These are phyloP conservation scores for Elaphurus davidianus DNA, from an alignment of 2,113 vertebrate genomes.

Conservation along the genomic window DNA sequence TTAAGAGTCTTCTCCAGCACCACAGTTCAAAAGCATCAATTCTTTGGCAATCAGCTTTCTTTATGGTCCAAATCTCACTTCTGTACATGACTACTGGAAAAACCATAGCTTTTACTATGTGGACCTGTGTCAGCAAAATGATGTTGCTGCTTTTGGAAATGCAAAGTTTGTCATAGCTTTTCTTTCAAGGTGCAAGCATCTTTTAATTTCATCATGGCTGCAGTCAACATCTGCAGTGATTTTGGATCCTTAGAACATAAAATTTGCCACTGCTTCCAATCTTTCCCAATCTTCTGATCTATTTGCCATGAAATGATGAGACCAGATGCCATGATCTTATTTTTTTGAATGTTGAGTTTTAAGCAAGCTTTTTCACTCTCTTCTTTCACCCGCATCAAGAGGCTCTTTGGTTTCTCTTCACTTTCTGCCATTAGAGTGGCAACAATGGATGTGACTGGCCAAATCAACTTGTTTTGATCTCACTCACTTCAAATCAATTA, in stretches of 20 bases:
- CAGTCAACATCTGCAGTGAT: background rate
- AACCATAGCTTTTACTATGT: background rate
- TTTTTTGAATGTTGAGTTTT: background rate
- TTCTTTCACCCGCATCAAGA: background rate
- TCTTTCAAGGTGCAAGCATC: background rate
- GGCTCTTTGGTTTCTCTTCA: background rate
- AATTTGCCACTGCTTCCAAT: background rate
- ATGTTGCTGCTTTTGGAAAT: background rate
- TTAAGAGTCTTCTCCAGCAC: background rate
- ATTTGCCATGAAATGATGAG: background rate
- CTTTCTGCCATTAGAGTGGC: background rate
- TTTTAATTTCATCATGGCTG: background rate
- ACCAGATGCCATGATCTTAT: background rate
- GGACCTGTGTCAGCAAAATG: background rate
- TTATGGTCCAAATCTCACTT: background rate
- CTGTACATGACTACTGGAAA: background rate
- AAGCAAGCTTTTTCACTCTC: background rate
- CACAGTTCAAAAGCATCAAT: background rate
- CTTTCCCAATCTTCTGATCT: background rate
- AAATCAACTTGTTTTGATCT: background rate
- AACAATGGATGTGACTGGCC: background rate
- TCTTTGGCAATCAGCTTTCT: background rate
- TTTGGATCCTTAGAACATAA: background rate
- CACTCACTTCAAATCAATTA: background rate
- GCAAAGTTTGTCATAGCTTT: background rate